Conservation (phyloP, 30 jellyfish, hydroid and myxozoan genomes). For the Turritopsis rubra region DNA sequence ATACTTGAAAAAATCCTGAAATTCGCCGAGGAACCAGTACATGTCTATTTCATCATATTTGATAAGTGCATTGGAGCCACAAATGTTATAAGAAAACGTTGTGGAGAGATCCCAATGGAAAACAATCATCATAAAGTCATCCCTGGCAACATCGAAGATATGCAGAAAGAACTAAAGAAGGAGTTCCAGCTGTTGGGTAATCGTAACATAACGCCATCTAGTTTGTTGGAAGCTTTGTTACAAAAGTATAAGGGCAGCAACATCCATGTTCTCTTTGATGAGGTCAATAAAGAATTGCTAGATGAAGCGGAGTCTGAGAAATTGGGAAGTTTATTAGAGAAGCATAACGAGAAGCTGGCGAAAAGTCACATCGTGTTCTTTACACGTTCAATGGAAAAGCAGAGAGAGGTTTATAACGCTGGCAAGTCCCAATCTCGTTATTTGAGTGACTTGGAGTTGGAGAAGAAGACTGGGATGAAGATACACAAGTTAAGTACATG, state of each 20-base stretch:
- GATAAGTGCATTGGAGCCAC: background rate
- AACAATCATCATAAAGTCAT: too few species aligned
- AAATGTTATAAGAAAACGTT: too few species aligned
- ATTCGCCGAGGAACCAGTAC: background rate
- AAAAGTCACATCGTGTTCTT: background rate
- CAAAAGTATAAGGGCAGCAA: background rate
- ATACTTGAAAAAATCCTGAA: background rate
- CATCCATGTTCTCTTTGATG: background rate
- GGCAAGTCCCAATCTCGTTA: background rate
- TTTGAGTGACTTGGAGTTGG: background rate
- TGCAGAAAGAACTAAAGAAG: background rate
- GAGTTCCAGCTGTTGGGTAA: background rate
- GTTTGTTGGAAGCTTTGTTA: background rate
- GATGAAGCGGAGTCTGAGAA: background rate
- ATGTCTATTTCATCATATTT: background rate
- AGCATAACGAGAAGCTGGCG: background rate
- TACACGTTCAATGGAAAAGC: background rate
- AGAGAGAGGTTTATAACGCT: background rate
- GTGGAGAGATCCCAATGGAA: background rate
- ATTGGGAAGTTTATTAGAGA: background rate
- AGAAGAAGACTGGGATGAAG: background rate
- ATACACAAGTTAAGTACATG: background rate
- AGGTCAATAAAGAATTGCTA: background rate
- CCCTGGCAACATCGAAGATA: background rate
- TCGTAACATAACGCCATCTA: background rate